These are phyloP conservation scores for Intellagama lesueurii DNA, from an alignment of 2,797 vertebrate species.

Conservation along the genomic window DNA sequence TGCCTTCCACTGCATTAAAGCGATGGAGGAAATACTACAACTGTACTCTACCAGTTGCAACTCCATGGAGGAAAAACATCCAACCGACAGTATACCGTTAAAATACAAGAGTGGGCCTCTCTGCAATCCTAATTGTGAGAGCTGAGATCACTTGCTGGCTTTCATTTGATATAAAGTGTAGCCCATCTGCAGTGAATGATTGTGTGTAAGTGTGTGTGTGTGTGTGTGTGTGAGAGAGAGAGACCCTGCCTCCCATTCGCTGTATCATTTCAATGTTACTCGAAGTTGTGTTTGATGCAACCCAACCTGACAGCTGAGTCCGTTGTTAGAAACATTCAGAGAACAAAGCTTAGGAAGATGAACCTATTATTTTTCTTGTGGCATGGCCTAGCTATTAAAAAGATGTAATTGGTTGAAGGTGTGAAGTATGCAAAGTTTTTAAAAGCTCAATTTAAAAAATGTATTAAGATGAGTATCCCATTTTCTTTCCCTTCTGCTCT, in stretches of 20 bases:
- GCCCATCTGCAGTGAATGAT: constrained; percentile 4
- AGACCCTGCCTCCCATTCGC: constrained; percentile 18
- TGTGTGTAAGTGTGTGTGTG: constrained; percentile 13
- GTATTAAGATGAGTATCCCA: neutral
- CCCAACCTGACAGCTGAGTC: constrained; percentile 32
- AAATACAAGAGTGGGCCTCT: constrained; percentile 7
- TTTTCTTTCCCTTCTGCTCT: neutral
- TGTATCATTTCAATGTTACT: constrained; percentile 19
- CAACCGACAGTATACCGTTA: neutral
- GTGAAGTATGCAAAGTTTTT: neutral
- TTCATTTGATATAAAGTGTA: constrained; percentile 21
- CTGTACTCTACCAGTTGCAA: neutral
- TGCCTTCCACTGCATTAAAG: neutral
- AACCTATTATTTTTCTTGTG: neutral
- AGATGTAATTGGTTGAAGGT: neutral
- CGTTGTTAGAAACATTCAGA: constrained; percentile 5
- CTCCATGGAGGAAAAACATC: constrained; percentile 31
- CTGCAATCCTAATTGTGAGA: neutral
- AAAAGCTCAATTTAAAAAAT: neutral
- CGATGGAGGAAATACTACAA: constrained; percentile 37
- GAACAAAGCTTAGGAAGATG: neutral
- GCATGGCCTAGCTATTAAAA: neutral
- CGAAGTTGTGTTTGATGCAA: neutral
- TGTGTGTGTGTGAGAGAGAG: neutral
- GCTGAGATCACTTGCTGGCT: neutral